Conservation (phyloP, 2,888 invertebrate species). For the Monochamus alternatus region DNA sequence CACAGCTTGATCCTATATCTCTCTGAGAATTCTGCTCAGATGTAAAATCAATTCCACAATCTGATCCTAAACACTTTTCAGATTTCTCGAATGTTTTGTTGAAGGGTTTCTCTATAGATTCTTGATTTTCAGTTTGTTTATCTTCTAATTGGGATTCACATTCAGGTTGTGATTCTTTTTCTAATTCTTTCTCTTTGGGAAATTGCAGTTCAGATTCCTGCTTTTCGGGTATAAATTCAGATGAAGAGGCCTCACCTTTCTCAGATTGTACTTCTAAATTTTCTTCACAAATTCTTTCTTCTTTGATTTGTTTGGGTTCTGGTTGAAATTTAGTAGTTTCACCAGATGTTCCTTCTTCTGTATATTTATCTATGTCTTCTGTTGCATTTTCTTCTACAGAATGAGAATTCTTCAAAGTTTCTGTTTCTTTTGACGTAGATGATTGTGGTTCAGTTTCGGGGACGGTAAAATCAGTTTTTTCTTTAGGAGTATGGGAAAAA, state of each 20-base stretch:
- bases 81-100: background rate
- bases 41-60: background rate
- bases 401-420: background rate
- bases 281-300: background rate
- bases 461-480: background rate
- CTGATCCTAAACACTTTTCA: background rate
- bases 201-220: no score
- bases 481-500: background rate
- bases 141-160: background rate
- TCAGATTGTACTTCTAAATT: background rate
- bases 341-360: background rate
- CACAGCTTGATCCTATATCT: background rate
- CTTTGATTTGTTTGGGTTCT: background rate
- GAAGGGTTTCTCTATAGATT: background rate
- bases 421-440: background rate
- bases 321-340: background rate
- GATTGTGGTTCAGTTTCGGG: background rate
- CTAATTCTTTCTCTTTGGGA: background rate
- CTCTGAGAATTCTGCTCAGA: background rate
- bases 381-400: background rate
- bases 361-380: background rate
- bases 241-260: background rate
- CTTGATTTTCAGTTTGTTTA: background rate
- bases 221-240: no score
- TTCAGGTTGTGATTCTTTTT: background rate